These are phyloP conservation scores for Tadarida brasiliensis DNA, from an alignment of 2,797 vertebrate species.

Conservation along the genomic window DNA sequence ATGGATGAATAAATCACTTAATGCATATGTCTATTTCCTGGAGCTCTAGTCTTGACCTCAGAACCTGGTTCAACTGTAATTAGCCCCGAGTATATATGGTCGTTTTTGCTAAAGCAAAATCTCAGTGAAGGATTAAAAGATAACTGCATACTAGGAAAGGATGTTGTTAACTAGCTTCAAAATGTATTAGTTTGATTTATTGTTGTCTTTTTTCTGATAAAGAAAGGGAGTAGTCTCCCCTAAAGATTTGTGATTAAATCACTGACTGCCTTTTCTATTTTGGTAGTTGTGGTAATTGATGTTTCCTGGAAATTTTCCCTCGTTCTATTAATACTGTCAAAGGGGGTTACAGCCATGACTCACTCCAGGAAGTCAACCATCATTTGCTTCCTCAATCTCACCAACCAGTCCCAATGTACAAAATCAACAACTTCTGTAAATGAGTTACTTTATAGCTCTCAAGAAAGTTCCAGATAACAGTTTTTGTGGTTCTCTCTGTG, in stretches of 20 bases:
- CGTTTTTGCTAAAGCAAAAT: conserved; percentile 28
- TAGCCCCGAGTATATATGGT: neutral
- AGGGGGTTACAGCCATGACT: conserved; percentile 85
- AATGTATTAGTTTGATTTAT: conserved; percentile 65
- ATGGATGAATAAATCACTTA: neutral
- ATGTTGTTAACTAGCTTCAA: conserved; percentile 14
- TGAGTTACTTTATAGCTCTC: conserved; percentile 67
- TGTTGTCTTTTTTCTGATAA: conserved; percentile 77
- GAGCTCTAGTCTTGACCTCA: neutral
- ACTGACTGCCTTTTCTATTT: conserved; percentile 87
- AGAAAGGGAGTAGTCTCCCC: conserved; percentile 74
- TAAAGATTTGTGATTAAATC: conserved; percentile 85
- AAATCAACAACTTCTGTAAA: conserved; percentile 88
- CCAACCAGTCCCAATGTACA: conserved; percentile 74
- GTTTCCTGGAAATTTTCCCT: conserved; percentile 91
- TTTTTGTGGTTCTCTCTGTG: conserved; percentile 71
- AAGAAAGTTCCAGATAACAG: conserved; percentile 83
- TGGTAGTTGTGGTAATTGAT: conserved; percentile 85
- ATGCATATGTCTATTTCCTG: neutral
- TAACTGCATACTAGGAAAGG: neutral
- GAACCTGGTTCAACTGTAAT: neutral
- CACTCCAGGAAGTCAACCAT: conserved; percentile 89
- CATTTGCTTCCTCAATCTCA: conserved; percentile 85
- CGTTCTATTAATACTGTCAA: conserved; percentile 84
- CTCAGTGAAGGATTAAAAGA: conserved; percentile 17